These are phyloP conservation scores for Rhinolophus sinicus DNA, from an alignment of 2,113 vertebrate species.

Conservation along the genomic window DNA sequence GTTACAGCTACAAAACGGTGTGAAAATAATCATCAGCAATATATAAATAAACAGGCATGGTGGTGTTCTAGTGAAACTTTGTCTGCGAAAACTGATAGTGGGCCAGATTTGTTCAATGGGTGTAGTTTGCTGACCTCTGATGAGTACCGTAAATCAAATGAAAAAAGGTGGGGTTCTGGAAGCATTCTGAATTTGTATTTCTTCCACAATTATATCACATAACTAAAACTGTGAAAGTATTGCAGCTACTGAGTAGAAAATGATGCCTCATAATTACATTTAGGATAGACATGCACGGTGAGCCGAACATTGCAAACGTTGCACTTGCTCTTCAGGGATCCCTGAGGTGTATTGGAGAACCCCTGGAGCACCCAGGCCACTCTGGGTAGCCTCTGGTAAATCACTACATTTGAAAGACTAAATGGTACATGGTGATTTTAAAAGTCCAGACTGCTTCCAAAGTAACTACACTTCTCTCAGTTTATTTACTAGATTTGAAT, in stretches of 20 bases:
- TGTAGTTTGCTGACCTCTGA: neutral
- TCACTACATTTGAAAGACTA: neutral
- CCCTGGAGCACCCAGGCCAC: neutral
- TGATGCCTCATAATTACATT: neutral
- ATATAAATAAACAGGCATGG: neutral
- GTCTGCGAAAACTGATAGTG: conserved; percentile 20
- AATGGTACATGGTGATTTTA: neutral
- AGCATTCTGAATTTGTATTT: neutral
- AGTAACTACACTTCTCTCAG: neutral
- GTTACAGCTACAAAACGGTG: neutral
- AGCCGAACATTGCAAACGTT: neutral
- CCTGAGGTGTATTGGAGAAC: neutral
- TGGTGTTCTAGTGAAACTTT: conserved; percentile 52
- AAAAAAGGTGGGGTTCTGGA: neutral
- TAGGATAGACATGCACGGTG: neutral
- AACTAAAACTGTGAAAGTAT: neutral
- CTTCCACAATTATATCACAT: neutral
- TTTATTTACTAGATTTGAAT: neutral
- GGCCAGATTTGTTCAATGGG: neutral
- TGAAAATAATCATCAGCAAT: neutral
- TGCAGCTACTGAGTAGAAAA: conserved; percentile 7
- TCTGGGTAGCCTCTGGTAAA: neutral
- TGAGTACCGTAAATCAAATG: neutral
- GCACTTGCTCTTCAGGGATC: neutral
- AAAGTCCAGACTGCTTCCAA: neutral